Percentiles rank a stretch among this genome's conserved stretches.
phyloP scores from a whole-genome alignment of 92 coral and sea anemone species.

The Galaxea fascicularis region DNA sequence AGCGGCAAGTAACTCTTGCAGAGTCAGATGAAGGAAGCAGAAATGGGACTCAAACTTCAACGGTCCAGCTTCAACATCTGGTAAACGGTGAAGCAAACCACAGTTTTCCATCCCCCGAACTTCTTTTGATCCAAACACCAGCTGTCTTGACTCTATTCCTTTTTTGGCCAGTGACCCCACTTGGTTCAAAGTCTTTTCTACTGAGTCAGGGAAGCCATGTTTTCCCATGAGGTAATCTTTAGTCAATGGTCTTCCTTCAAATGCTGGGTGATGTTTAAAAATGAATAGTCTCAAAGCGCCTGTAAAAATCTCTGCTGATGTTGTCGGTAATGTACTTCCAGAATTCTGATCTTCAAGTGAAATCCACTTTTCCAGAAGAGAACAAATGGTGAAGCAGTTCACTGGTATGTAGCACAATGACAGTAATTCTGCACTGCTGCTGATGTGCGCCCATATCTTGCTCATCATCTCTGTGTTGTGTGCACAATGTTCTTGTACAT shows the following conservation, averaged over 20 bases:
- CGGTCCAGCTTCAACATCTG: constrained; percentile 6
- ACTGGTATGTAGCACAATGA: constrained; percentile 67
- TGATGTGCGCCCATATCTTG: constrained; percentile 49
- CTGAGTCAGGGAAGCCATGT: not conserved
- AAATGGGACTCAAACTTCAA: constrained; percentile 2
- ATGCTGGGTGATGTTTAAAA: constrained; percentile 29
- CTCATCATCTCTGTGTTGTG: not conserved
- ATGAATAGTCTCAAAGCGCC: constrained; percentile 37
- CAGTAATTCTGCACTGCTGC: constrained; percentile 22
- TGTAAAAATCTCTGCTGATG: constrained; percentile 19
- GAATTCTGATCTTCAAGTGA: not conserved
- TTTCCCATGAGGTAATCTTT: constrained; percentile 12
- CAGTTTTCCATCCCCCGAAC: constrained; percentile 18
- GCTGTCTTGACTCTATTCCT: constrained; percentile 20
- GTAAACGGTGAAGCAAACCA: constrained; percentile 54
- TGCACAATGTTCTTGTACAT: constrained; percentile 32
- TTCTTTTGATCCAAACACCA: constrained; percentile 26
- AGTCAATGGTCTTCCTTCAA: not conserved
- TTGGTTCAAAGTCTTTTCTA: constrained; percentile 26
- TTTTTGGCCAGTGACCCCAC: constrained; percentile 32
- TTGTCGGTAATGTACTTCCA: constrained; percentile 11
- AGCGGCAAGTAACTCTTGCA: constrained; percentile 56
- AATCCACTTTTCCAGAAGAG: not conserved
- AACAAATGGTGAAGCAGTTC: constrained; percentile 54
- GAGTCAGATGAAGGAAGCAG: constrained; percentile 53